These are phyloP conservation scores for Habropoda laboriosa DNA, from an alignment of 1,140 invertebrate species.

Conservation along the genomic window DNA sequence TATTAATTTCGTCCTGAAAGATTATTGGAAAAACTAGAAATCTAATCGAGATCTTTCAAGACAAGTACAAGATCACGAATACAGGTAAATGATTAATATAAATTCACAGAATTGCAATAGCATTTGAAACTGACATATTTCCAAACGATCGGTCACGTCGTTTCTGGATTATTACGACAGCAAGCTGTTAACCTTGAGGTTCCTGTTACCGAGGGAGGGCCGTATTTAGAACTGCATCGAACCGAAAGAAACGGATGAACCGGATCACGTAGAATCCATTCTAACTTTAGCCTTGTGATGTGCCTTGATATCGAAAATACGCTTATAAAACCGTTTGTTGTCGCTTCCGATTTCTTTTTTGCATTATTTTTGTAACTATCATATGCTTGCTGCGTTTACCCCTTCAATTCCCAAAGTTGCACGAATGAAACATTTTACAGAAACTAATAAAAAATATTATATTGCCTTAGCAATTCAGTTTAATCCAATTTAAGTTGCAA, in stretches of 20 bases:
- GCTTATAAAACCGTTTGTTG: too few relatives aligned
- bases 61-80: too few relatives aligned
- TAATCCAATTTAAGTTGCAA: too few relatives aligned
- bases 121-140: conserved; percentile 5
- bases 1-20: too few relatives aligned
- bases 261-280: conserved; percentile 29
- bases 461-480: too few relatives aligned
- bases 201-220: conserved; percentile 30
- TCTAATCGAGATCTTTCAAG: too few relatives aligned
- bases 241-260: conserved; percentile 48
- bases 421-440: too few relatives aligned
- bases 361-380: background rate
- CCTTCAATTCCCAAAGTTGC: too few relatives aligned
- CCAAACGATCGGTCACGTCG: conserved; percentile 20
- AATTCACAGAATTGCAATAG: background rate
- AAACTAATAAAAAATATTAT: too few relatives aligned
- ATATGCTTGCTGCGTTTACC: too few relatives aligned
- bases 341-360: background rate
- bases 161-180: conserved; percentile 31
- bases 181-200: conserved; percentile 43
- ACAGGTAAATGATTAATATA: too few relatives aligned
- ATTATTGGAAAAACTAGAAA: too few relatives aligned
- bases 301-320: background rate
- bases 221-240: conserved; percentile 47
- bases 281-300: background rate